A percentile compares a stretch with the other conserved stretches of the same genome.
These are phyloP conservation scores for Drosophila pallidifrons DNA, from an alignment of 1,140 invertebrate genomes.

Conservation along the genomic window DNA sequence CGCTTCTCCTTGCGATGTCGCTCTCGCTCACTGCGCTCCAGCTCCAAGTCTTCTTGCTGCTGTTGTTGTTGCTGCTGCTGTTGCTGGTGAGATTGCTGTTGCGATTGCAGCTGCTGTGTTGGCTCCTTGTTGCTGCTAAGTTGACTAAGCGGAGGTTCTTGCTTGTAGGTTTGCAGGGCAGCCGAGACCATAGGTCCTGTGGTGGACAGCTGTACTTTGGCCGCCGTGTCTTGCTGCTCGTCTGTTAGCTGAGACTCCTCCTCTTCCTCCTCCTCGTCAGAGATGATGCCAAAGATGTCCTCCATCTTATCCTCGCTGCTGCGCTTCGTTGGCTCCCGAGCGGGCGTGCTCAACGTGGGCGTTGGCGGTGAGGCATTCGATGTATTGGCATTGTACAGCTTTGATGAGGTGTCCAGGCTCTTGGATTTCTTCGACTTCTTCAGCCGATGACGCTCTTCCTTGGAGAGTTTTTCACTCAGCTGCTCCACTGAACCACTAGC, in stretches of 20 bases:
- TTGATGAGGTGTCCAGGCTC: constrained; percentile 59
- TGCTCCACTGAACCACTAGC: constrained; percentile 83
- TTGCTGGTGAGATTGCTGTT: constrained; percentile 32
- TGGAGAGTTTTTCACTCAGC: constrained; percentile 84
- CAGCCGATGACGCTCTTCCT: constrained; percentile 81
- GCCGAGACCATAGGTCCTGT: constrained; percentile 79
- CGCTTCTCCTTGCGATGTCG: constrained; percentile 86
- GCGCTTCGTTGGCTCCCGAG: constrained; percentile 47
- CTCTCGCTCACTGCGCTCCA: constrained; percentile 69
- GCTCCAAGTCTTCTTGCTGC: constrained; percentile 34
- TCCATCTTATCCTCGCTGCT: constrained; percentile 91
- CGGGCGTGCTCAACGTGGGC: constrained; percentile 36
- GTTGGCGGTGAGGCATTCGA: constrained; percentile 42
- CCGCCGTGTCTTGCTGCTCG: constrained; percentile 34
- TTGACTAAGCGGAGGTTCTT: constrained; percentile 58
- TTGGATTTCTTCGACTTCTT: constrained; percentile 87
- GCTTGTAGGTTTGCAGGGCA: constrained; percentile 79
- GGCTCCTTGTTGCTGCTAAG: constrained; percentile 56
- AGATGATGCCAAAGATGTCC: constrained; percentile 94
- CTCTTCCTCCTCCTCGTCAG: constrained; percentile 91
- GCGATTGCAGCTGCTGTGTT: constrained; percentile 33
- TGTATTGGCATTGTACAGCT: constrained; percentile 35
- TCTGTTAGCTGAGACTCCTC: constrained; percentile 80
- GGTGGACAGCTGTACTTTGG: constrained; percentile 52
- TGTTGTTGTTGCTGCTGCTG: constrained; percentile 36